Base-by-base conservation (phyloP, 2,797 vertebrate genomes). In the Cetoscarus ocellatus region DNA sequence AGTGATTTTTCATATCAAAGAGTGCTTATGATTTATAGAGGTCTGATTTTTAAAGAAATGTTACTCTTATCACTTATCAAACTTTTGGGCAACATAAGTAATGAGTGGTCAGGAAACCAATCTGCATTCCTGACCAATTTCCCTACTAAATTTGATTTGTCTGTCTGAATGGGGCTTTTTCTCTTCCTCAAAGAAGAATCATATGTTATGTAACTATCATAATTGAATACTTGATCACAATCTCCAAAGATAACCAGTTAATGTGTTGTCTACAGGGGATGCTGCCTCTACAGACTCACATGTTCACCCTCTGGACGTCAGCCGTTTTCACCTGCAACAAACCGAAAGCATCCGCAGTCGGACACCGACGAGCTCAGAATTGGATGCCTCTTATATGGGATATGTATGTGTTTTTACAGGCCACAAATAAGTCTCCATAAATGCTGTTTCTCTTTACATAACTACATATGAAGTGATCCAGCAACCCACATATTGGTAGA, bases 351-450 rank as follows among this genome's bases (percentile, higher is more conserved):
- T 95, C 70, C 94, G 94, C 52, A 96, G 96, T 87, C 96, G 93
- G 71, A 97, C 96, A 1, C 96, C 96, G 36, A 95, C 95, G 0
- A 95, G 96, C 61, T 90, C 96, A 0, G 97, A 99, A 36, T 79
- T 95, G 59, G 97, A 99, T 68, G 91, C 95, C 55, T 96, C 94
- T 17, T 98, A 98, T 79, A 95, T 91, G 90, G 97, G 97, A 91
- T 98, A 98, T 13, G 97, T 98, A 93, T 82, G 97, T 97, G 35
- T 58, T 38, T 47, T 15, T 7, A 9, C 1, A 15, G 8, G 1
- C 15, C n/a, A 6, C 7, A 7, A 47, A 47, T 47, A 17, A 10
- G 3, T 6, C 9, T 18, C 8, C 7, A 18, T 8, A 9, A 17
- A 5, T 51, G 1, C 55, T 35, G 15, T 63, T 27, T 49, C 2